Evolutionary conservation across 2,797 vertebrate genomes (phyloP).

Genomic region (Xenopus petersii): DNA sequence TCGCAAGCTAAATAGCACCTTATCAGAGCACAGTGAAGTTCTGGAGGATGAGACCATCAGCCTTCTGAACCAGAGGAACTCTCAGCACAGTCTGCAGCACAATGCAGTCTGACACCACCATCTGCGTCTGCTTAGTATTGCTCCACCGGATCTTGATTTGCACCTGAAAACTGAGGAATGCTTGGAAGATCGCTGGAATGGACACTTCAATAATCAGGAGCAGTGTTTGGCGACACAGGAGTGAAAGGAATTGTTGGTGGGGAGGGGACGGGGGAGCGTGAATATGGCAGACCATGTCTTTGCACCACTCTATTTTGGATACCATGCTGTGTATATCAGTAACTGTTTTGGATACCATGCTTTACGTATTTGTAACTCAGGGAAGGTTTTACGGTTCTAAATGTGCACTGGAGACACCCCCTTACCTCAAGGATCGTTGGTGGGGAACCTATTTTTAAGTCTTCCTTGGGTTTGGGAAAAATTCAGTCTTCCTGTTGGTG

Average conservation of each 20-base stretch:
- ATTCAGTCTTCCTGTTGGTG: slow-evolving; percentile 30
- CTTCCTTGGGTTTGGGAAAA: background rate
- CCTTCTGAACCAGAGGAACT: slow-evolving; percentile 86
- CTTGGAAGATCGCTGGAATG: slow-evolving; percentile 5
- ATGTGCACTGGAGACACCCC: slow-evolving; percentile 39
- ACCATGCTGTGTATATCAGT: too few species aligned
- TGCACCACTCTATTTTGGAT: slow-evolving; percentile 3
- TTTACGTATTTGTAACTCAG: slow-evolving; percentile 37
- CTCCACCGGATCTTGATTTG: slow-evolving; percentile 8
- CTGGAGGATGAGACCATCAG: slow-evolving; percentile 80
- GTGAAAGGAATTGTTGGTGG: background rate
- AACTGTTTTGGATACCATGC: slow-evolving; percentile 13
- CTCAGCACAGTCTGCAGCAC: slow-evolving; percentile 74
- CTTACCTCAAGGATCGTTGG: background rate
- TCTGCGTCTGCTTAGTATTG: slow-evolving; percentile 5
- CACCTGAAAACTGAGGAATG: background rate
- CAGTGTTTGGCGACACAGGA: slow-evolving; percentile 13
- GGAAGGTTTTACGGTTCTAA: slow-evolving; percentile 37
- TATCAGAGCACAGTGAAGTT: slow-evolving; percentile 60
- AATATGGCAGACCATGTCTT: slow-evolving; percentile 12
- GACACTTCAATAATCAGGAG: background rate
- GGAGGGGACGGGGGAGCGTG: background rate
- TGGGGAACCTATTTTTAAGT: slow-evolving; percentile 18
- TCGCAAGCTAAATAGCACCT: slow-evolving; percentile 53
- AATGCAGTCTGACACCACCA: slow-evolving; percentile 74